Evolutionary conservation across 1,140 invertebrate genomes (phyloP).

Genomic region (Neodiprion fabricii): DNA sequence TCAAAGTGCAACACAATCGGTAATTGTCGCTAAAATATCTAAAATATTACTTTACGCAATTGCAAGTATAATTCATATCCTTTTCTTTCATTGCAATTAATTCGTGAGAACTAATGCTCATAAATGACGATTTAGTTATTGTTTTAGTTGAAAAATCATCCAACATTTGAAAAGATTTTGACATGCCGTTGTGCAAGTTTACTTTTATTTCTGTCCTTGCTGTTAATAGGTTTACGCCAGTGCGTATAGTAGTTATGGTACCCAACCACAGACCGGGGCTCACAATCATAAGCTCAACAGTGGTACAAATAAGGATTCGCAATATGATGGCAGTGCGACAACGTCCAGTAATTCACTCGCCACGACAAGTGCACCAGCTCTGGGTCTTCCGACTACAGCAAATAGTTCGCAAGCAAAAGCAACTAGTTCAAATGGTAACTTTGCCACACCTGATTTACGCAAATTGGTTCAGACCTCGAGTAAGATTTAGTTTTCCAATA

Average conservation of each 20-base stretch:
- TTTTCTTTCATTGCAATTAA: not conserved
- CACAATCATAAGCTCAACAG: slow-evolving; percentile 62
- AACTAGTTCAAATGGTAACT: slow-evolving; percentile 56
- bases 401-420: slow-evolving; percentile 60
- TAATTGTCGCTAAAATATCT: slow-evolving; percentile 26
- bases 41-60: too few relatives aligned
- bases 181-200: not conserved
- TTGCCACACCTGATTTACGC: not conserved
- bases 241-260: slow-evolving; percentile 51
- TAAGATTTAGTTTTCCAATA: not conserved
- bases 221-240: slow-evolving; percentile 50
- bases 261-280: slow-evolving; percentile 49
- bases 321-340: slow-evolving; percentile 63
- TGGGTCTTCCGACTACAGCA: slow-evolving; percentile 57
- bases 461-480: not conserved
- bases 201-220: slow-evolving; percentile 7
- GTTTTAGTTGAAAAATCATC: not conserved
- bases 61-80: not conserved
- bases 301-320: slow-evolving; percentile 60
- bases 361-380: slow-evolving; percentile 61
- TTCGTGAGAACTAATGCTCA: not conserved
- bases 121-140: not conserved
- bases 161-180: not conserved
- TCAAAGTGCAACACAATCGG: slow-evolving; percentile 56
- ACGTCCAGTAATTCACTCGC: slow-evolving; percentile 56